Percentiles rank a stretch among this genome's conserved stretches.
Conservation (phyloP, 2,888 invertebrate genomes). For the Diachrysia chrysitis region DNA sequence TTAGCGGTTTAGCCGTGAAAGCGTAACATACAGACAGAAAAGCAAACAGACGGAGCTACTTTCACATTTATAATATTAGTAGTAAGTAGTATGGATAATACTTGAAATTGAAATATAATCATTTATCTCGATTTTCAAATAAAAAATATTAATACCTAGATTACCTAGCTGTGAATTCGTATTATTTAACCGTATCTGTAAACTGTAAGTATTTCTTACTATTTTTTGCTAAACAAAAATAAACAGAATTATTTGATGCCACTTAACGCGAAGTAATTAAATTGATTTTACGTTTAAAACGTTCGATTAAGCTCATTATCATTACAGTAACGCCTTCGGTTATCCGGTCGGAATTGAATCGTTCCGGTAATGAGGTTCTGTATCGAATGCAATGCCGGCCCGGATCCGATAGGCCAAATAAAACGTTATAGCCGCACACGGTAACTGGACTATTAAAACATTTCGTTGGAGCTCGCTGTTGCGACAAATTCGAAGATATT, state of each 20-base stretch:
- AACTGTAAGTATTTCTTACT: neutral
- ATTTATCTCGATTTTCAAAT: too few species aligned
- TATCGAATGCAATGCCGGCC: slow-evolving; percentile 60
- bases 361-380: slow-evolving; percentile 71
- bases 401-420: slow-evolving; percentile 64
- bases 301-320: slow-evolving; percentile 63
- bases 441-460: slow-evolving; percentile 38
- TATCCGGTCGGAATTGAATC: slow-evolving; percentile 71
- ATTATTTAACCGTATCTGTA: neutral
- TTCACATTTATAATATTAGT: too few species aligned
- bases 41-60: too few species aligned
- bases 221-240: too few species aligned
- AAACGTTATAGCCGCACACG: slow-evolving; percentile 58
- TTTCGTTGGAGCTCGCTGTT: slow-evolving; percentile 44
- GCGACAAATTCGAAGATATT: slow-evolving; percentile 12
- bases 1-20: too few species aligned
- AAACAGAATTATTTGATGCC: slow-evolving; percentile 22
- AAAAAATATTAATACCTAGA: too few species aligned
- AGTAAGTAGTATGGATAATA: too few species aligned
- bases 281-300: slow-evolving; percentile 57
- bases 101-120: too few species aligned
- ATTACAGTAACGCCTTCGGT: slow-evolving; percentile 64
- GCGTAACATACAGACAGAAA: too few species aligned
- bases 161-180: too few species aligned
- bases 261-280: slow-evolving; percentile 38